phyloP scores from a whole-genome alignment of 53 echinoderm and acorn worm genomes.

The Holothuria scabra region DNA sequence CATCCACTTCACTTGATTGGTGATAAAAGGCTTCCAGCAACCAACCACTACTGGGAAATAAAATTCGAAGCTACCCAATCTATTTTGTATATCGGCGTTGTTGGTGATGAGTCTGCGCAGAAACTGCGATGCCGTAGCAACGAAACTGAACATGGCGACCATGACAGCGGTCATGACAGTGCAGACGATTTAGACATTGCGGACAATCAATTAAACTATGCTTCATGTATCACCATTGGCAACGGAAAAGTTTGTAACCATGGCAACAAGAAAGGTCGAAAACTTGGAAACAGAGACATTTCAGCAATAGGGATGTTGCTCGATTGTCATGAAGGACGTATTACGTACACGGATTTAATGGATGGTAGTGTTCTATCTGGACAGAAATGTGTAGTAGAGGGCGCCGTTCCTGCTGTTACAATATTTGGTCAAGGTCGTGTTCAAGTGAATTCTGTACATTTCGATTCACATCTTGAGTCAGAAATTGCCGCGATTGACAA shows the following conservation, averaged over 20 bases:
- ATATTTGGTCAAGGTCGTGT: conserved; percentile 28
- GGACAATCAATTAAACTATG: background rate
- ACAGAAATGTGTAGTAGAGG: conserved; percentile 20
- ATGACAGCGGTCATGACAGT: conserved; percentile 98
- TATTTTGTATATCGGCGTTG: conserved; percentile 68
- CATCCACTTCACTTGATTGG: conserved; percentile 79
- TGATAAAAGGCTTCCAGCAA: conserved; percentile 73
- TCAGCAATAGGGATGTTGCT: conserved; percentile 9
- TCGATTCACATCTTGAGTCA: background rate
- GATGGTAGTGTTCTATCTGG: background rate
- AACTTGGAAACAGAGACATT: background rate
- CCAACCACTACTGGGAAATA: conserved; percentile 92
- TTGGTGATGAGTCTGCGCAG: conserved; percentile 64
- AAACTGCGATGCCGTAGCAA: conserved; percentile 51
- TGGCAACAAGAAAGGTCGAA: conserved; percentile 23
- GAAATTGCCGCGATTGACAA: background rate
- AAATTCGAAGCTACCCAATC: conserved; percentile 66
- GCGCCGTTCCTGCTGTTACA: conserved; percentile 40
- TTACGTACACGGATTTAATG: background rate
- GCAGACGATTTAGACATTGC: conserved; percentile 69
- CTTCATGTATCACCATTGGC: background rate
- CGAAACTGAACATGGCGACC: conserved; percentile 69
- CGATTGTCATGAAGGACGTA: background rate
- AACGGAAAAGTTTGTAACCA: conserved; percentile 29
- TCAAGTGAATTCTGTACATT: conserved; percentile 24